Conservation (phyloP, 1,140 invertebrate genomes). For the Eueides isabella region DNA sequence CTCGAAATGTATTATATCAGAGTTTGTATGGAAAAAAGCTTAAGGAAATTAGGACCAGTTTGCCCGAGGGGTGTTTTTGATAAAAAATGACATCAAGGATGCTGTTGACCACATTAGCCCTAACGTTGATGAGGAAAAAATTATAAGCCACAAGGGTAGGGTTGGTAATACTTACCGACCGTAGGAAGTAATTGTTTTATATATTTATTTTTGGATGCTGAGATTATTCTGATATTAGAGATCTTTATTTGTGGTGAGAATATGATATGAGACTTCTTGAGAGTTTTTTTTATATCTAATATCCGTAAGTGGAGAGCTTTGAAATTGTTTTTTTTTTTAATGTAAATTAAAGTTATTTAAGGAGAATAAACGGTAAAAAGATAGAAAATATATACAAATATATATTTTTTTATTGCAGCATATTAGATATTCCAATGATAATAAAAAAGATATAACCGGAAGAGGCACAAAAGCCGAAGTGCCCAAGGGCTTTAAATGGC, state of each 20-base stretch:
- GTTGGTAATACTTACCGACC: slow-evolving; percentile 8
- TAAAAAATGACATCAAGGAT: slow-evolving; percentile 24
- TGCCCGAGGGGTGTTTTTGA: slow-evolving; percentile 9
- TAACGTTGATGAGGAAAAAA: slow-evolving; percentile 16
- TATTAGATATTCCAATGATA: too few species aligned
- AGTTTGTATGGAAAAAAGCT: slow-evolving; percentile 15
- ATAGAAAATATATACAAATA: too few species aligned
- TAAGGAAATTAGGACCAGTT: slow-evolving; percentile 25
- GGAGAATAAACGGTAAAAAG: too few species aligned
- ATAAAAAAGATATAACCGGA: too few species aligned
- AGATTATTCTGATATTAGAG: not conserved
- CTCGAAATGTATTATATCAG: slow-evolving; percentile 16
- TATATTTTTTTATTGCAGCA: too few species aligned
- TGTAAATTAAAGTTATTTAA: too few species aligned
- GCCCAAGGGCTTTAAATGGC: too few species aligned
- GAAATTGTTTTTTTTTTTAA: too few species aligned
- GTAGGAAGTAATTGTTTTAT: not conserved
- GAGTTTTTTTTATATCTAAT: not conserved
- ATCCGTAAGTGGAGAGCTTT: too few species aligned
- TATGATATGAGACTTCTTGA: not conserved
- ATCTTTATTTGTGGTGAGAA: not conserved
- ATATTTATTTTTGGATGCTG: not conserved
- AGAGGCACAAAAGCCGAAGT: too few species aligned
- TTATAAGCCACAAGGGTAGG: slow-evolving; percentile 20
- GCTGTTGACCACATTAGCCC: slow-evolving; percentile 25